Conservation (phyloP, 2,888 invertebrate genomes). For the Nephrotoma appendiculata region DNA sequence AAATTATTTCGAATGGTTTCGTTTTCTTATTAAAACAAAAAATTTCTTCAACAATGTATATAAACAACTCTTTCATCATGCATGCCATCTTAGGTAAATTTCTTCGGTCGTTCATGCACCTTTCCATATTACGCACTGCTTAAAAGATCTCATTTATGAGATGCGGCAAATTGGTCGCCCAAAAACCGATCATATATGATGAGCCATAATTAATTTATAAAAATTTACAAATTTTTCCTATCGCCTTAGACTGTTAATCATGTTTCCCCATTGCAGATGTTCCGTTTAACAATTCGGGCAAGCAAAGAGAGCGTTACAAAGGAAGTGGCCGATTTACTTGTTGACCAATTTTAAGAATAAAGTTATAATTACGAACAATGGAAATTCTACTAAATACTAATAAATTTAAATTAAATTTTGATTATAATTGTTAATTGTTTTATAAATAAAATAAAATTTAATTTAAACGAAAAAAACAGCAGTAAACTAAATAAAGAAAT, state of each 20-base stretch:
- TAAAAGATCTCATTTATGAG: neutral
- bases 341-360: slow-evolving; percentile 77
- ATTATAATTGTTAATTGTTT: neutral
- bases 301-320: slow-evolving; percentile 93
- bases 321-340: slow-evolving; percentile 83
- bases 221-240: slow-evolving; percentile 5
- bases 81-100: neutral
- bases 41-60: no score
- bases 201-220: neutral
- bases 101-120: neutral
- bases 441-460: neutral
- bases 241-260: slow-evolving; percentile 6
- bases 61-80: neutral
- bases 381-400: neutral
- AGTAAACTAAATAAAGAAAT: neutral
- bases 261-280: slow-evolving; percentile 63
- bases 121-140: neutral
- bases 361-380: neutral
- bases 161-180: neutral
- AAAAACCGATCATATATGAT: neutral
- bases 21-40: no score
- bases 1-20: no score
- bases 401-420: neutral
- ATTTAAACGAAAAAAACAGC: neutral
- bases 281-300: slow-evolving; percentile 91